These are phyloP conservation scores for Coreoperca whiteheadi DNA, from an alignment of 2,113 vertebrate species.

Conservation along the genomic window DNA sequence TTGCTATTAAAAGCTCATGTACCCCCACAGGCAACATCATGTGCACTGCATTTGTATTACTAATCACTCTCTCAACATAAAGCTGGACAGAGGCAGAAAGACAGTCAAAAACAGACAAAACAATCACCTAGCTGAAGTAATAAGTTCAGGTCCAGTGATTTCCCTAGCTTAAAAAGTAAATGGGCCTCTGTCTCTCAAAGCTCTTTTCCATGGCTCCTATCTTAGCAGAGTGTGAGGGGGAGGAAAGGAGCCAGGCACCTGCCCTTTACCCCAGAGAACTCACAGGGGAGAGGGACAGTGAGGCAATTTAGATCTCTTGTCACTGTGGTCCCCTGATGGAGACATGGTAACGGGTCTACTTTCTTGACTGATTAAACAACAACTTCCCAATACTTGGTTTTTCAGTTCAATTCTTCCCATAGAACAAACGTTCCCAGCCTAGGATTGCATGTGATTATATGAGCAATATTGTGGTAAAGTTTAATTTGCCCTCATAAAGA, in stretches of 20 bases:
- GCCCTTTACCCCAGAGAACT: constrained; percentile 51
- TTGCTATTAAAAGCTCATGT: constrained; percentile 66
- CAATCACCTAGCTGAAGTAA: constrained; percentile 45
- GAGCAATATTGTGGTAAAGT: constrained; percentile 38
- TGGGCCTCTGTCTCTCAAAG: constrained; percentile 43
- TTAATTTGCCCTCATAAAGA: constrained; percentile 53
- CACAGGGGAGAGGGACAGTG: constrained; percentile 51
- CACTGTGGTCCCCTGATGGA: constrained; percentile 43
- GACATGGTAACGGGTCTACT: constrained; percentile 48
- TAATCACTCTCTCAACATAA: constrained; percentile 48
- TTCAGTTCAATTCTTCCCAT: not conserved
- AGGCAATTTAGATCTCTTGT: constrained; percentile 63
- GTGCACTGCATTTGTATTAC: constrained; percentile 51
- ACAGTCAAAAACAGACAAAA: not conserved
- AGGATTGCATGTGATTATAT: constrained; percentile 17
- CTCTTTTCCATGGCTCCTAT: constrained; percentile 48
- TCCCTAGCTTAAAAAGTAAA: constrained; percentile 57
- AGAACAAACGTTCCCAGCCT: constrained; percentile 36
- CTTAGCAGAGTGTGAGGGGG: constrained; percentile 45
- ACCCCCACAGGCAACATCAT: constrained; percentile 57
- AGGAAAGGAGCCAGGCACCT: constrained; percentile 51
- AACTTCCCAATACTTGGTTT: constrained; percentile 29
- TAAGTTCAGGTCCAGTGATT: constrained; percentile 70
- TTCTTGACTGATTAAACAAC: constrained; percentile 64
- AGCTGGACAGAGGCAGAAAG: constrained; percentile 5